Conservation (phyloP, 2,888 invertebrate species). For the Spilosoma lubricipeda region DNA sequence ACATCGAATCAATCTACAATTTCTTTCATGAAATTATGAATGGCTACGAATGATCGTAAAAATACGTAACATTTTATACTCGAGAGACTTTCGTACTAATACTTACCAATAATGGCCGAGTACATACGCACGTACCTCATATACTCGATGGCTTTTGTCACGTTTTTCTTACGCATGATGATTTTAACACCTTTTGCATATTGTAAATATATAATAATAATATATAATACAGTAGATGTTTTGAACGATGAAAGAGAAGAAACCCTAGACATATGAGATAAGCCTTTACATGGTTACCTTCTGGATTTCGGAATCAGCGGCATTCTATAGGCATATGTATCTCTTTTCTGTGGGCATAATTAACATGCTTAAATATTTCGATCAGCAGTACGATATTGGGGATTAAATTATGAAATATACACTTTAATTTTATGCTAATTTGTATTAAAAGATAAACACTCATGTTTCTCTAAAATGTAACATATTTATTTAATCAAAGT, state of each 20-base stretch:
- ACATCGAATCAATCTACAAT: background rate
- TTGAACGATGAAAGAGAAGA: background rate
- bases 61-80: slow-evolving; percentile 15
- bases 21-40: background rate
- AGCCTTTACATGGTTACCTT: background rate
- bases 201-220: too few species aligned
- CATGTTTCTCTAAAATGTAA: too few species aligned
- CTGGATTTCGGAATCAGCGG: too few species aligned
- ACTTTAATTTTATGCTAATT: too few species aligned
- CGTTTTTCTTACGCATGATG: background rate
- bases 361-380: too few species aligned
- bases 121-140: background rate
- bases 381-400: too few species aligned
- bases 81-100: background rate
- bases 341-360: too few species aligned
- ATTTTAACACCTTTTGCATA: background rate
- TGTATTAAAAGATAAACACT: too few species aligned
- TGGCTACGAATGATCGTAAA: slow-evolving; percentile 21
- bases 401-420: too few species aligned
- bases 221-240: background rate
- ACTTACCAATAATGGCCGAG: background rate
- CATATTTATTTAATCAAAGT: too few species aligned
- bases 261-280: too few species aligned
- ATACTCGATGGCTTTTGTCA: background rate
- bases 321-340: too few species aligned